These are phyloP conservation scores for Magallana angulata DNA, from an alignment of 1,140 invertebrate species.

Conservation along the genomic window DNA sequence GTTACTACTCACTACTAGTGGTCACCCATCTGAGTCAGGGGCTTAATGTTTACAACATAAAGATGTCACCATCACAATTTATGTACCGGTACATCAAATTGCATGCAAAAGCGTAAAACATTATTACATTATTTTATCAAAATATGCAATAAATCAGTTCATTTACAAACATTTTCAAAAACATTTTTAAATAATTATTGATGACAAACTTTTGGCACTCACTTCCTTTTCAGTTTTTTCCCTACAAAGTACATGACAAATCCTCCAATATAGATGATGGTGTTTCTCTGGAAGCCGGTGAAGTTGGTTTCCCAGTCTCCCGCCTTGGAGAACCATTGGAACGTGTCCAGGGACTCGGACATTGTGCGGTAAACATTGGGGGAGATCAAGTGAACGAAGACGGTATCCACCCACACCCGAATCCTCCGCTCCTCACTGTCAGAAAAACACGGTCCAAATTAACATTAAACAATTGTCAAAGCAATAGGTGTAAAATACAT, in stretches of 20 bases:
- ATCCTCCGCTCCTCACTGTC: slow-evolving; percentile 93
- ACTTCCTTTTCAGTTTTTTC: slow-evolving; percentile 1
- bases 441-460: slow-evolving; percentile 15
- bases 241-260: slow-evolving; percentile 88
- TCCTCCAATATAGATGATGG: slow-evolving; percentile 97
- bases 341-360: slow-evolving; percentile 84
- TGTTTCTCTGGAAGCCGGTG: slow-evolving; percentile 88
- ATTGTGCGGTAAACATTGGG: slow-evolving; percentile 97
- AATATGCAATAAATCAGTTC: no score
- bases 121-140: no score
- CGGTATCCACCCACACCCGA: slow-evolving; percentile 95
- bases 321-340: slow-evolving; percentile 81
- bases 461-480: not conserved
- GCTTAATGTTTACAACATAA: no score
- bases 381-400: slow-evolving; percentile 94
- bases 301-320: slow-evolving; percentile 96
- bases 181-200: no score
- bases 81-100: no score
- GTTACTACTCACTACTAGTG: no score
- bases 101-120: no score
- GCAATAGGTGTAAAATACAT: not conserved
- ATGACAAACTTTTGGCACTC: not conserved
- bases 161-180: no score
- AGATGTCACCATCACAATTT: no score
- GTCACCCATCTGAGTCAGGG: no score